phyloP scores from a whole-genome alignment of 1,140 invertebrate species.

The Ostrea edulis region DNA sequence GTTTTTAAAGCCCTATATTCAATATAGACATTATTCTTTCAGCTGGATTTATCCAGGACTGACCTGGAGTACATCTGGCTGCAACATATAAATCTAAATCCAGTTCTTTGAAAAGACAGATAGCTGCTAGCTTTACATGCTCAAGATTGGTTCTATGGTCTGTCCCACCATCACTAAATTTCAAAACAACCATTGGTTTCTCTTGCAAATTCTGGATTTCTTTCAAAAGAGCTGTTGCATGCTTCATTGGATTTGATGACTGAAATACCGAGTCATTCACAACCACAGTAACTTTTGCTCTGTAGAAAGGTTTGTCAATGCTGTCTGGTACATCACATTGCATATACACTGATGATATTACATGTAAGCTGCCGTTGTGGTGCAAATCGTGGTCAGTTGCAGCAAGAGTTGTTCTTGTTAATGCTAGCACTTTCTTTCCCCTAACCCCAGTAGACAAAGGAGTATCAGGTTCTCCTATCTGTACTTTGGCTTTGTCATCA shows the following conservation, averaged over 20 bases:
- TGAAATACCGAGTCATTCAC: slow-evolving; percentile 56
- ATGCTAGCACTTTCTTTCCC: slow-evolving; percentile 42
- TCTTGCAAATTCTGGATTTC: too few relatives aligned
- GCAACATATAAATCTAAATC: neutral
- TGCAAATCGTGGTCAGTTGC: neutral
- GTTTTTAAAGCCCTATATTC: too few relatives aligned
- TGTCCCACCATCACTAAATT: too few relatives aligned
- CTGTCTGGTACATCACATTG: slow-evolving; percentile 5
- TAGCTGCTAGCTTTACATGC: too few relatives aligned
- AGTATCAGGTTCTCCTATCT: too few relatives aligned
- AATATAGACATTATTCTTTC: slow-evolving; percentile 21
- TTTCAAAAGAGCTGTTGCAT: too few relatives aligned
- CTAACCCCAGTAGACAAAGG: too few relatives aligned
- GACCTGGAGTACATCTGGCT: slow-evolving; percentile 47
- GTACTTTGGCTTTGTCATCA: too few relatives aligned
- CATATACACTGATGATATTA: slow-evolving; percentile 41
- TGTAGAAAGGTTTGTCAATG: slow-evolving; percentile 47
- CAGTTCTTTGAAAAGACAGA: too few relatives aligned
- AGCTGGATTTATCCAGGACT: slow-evolving; percentile 34
- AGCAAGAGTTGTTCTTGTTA: too few relatives aligned
- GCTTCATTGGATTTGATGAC: slow-evolving; percentile 41
- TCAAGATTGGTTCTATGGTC: too few relatives aligned
- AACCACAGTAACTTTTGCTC: slow-evolving; percentile 38
- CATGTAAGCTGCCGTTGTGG: slow-evolving; percentile 18
- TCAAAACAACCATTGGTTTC: too few relatives aligned